These are phyloP conservation scores for Carassius gibelio DNA, from an alignment of 2,113 vertebrate species.

Conservation along the genomic window DNA sequence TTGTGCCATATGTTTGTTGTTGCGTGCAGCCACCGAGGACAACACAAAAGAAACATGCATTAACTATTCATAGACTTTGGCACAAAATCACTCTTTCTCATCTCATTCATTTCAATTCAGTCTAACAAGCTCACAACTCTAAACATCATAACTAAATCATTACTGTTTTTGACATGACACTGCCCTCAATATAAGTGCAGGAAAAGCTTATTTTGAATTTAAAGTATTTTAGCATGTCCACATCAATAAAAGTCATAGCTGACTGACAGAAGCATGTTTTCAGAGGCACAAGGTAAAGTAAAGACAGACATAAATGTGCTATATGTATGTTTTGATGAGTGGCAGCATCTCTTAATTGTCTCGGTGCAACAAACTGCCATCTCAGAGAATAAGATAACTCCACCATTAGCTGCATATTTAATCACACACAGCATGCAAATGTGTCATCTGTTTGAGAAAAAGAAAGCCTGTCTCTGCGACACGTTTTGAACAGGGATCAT, in stretches of 20 bases:
- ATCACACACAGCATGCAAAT: conserved; percentile 25
- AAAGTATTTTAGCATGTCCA: not conserved
- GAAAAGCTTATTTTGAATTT: not conserved
- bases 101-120: not conserved
- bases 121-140: not conserved
- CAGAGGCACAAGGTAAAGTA: not conserved
- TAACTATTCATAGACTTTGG: conserved; percentile 4
- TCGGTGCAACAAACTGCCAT: conserved; percentile 37
- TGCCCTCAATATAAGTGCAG: not conserved
- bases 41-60: not conserved
- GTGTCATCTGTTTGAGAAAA: conserved; percentile 61
- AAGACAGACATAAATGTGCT: not conserved
- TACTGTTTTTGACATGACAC: not conserved
- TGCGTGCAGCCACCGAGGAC: not conserved
- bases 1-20: not conserved
- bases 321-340: not conserved
- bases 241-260: not conserved
- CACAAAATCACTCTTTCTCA: conserved; percentile 1
- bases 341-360: conserved; percentile 35
- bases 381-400: conserved; percentile 7
- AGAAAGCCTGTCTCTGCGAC: conserved; percentile 8
- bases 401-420: conserved; percentile 34
- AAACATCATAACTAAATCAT: not conserved
- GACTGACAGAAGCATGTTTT: not conserved
- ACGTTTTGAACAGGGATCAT: conserved; percentile 59